Evolutionary conservation across 2,113 vertebrate genomes (phyloP).

Genomic region (Myotis lucifugus): DNA sequence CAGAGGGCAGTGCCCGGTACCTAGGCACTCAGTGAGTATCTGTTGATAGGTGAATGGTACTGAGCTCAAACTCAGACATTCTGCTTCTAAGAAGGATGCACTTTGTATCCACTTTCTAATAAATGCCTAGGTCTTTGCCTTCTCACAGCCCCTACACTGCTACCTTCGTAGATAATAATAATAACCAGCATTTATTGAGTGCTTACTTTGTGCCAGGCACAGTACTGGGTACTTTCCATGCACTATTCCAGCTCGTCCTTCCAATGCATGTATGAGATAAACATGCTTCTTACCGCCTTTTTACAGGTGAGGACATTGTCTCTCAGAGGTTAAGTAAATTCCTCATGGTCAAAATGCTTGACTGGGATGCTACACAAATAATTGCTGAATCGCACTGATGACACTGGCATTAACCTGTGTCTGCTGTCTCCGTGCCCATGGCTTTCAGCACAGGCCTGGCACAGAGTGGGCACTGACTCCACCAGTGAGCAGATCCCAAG

Average conservation of each 20-base stretch:
- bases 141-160: not conserved
- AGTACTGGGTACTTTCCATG: not conserved
- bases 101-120: not conserved
- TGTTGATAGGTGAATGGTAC: not conserved
- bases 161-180: not conserved
- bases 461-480: not conserved
- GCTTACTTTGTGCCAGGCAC: not conserved
- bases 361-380: not conserved
- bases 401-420: not conserved
- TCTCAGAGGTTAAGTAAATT: not conserved
- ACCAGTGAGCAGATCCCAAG: not conserved
- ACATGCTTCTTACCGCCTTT: constrained; percentile 22
- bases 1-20: not conserved
- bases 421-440: not conserved
- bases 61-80: not conserved
- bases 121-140: not conserved
- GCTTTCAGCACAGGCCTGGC: not conserved
- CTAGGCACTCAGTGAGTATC: not conserved
- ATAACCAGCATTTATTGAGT: not conserved
- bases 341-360: not conserved
- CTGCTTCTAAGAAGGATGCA: not conserved
- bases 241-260: not conserved
- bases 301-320: constrained; percentile 40
- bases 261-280: not conserved
- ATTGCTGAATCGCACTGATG: not conserved